Evolutionary conservation across 2,888 invertebrate species (phyloP).

Genomic region (Kryphioiulus occultus): DNA sequence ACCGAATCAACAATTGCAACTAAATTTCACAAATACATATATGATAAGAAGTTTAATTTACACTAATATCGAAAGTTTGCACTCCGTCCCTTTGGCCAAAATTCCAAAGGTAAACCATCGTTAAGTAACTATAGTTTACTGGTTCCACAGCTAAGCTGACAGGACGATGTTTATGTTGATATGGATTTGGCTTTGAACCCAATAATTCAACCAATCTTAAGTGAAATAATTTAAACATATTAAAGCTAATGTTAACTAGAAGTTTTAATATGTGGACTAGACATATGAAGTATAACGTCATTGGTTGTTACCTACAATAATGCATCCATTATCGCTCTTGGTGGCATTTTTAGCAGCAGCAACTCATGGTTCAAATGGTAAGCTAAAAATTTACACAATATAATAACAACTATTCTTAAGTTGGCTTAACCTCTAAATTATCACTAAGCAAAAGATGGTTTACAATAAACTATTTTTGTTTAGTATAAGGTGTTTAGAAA

Average conservation of each 20-base stretch:
- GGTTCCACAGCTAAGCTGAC: neutral
- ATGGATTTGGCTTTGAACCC: neutral
- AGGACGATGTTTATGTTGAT: neutral
- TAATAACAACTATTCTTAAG: no score
- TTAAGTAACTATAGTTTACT: neutral
- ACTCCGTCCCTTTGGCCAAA: neutral
- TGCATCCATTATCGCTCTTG: neutral
- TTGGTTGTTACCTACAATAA: neutral
- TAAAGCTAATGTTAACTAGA: neutral
- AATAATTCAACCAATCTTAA: neutral
- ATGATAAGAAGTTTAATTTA: neutral
- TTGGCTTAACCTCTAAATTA: no score
- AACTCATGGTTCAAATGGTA: neutral
- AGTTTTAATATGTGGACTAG: neutral
- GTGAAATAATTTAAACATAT: neutral
- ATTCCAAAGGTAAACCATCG: neutral
- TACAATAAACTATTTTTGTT: no score
- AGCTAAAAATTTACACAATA: neutral
- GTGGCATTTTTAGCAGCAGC: neutral
- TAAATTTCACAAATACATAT: neutral
- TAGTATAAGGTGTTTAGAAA: no score
- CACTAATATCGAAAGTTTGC: conserved; percentile 2
- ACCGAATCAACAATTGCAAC: neutral
- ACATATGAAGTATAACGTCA: neutral
- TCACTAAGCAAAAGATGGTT: no score